phyloP scores from a whole-genome alignment of 2,888 invertebrate species.

The Rhopalosiphum nymphaeae region DNA sequence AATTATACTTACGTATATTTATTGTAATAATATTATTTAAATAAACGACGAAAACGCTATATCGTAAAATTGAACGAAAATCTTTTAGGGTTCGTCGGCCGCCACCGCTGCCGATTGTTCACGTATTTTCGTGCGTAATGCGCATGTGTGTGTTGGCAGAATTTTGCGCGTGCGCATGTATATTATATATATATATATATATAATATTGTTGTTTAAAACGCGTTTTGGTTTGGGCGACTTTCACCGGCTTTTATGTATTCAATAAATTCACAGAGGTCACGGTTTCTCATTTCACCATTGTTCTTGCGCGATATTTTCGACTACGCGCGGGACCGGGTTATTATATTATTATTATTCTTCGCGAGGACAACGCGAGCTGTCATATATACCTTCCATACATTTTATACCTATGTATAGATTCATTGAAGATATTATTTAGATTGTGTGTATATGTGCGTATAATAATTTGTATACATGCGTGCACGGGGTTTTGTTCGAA shows the following conservation, averaged over 20 bases:
- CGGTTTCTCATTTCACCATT: constrained; percentile 65
- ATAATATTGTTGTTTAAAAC: constrained; percentile 45
- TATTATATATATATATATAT: not conserved
- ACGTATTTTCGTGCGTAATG: constrained; percentile 12
- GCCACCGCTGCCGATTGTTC: constrained; percentile 21
- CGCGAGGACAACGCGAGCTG: constrained; percentile 17
- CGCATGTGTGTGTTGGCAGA: not conserved
- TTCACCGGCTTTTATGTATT: constrained; percentile 58
- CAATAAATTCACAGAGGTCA: constrained; percentile 61
- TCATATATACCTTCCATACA: not conserved
- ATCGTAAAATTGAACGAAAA: not conserved
- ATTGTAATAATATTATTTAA: not conserved
- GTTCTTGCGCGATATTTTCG: constrained; percentile 58
- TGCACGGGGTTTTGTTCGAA: constrained; percentile 17
- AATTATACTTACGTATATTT: not conserved
- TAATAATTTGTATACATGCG: not conserved
- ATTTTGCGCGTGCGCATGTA: not conserved
- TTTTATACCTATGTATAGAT: not conserved
- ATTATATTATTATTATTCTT: constrained; percentile 33
- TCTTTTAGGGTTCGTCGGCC: constrained; percentile 40
- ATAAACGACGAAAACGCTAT: not conserved
- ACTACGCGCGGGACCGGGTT: constrained; percentile 8
- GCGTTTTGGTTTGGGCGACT: constrained; percentile 54
- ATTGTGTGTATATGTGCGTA: not conserved
- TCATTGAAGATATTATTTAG: not conserved